Evolutionary conservation across 2,113 vertebrate species (phyloP), one percentile per base, ranked within the genome.

Genomic region (Myodes glareolus): DNA sequence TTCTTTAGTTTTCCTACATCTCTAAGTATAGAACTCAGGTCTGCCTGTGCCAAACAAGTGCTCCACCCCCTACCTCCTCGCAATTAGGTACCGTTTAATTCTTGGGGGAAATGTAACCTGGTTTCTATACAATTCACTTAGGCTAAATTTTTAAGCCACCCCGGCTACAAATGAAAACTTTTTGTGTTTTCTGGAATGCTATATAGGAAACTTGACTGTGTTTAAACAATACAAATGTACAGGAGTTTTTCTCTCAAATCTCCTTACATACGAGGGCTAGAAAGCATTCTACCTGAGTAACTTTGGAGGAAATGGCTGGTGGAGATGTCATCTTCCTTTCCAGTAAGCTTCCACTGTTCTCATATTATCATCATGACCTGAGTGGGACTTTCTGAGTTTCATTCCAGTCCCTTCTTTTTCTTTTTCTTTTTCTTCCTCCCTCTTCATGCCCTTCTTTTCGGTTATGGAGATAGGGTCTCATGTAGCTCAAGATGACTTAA

Each of bases 51-150:
- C 58, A 89, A 73, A 61, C 52, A 89, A 58, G 14, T 75, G 45
- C 14, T 13, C 50, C 2, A 58, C 52, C 16, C 21, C 33, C 52
- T 23, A 10, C 36, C 19, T 33, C 47, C 67, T 27, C 63, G 77
- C 88, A 39, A 3, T 77, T 68, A 25, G 52, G 36, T 42, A 11
- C 23, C 39, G 4, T 36, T 75, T 80, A 86, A 93, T 58, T 25
- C 2, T 8, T 65, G 23, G 33, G 7, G 29, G 67, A 67, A 27
- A 8, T 67, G 23, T 36, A 81, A 39, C 25, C 67, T 91, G 61
- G 14, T 93, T 95, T 95, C 58, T 73, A 65, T 45, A 9, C 67
- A 52, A 81, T 89, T 65, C 45, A 65, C 33, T 77, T 67, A 78
- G 45, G 72, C 58, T 58, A 70, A 85, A 42, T 33, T 75, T 78